Percentiles rank a stretch among this genome's conserved stretches.
Evolutionary conservation across 2,113 vertebrate species (phyloP).

Genomic region (Spheniscus mendiculus): DNA sequence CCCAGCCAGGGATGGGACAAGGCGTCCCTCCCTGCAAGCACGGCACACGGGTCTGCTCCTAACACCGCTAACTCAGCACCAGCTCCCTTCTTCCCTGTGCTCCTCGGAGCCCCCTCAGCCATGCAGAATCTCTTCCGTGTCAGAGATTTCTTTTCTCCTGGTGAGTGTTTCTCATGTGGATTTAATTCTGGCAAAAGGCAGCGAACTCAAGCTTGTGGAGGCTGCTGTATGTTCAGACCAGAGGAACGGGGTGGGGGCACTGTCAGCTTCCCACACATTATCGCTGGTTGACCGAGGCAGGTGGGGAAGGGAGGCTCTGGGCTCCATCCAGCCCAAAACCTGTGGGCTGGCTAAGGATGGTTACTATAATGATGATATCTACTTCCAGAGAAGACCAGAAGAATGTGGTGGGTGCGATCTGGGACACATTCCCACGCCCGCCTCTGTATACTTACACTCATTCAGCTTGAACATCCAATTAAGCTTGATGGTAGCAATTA

Average conservation of each 20-base stretch:
- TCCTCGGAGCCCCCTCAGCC: neutral
- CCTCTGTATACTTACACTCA: neutral
- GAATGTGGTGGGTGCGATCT: constrained; percentile 33
- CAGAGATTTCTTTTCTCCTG: neutral
- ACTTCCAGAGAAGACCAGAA: constrained; percentile 16
- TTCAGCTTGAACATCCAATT: constrained; percentile 38
- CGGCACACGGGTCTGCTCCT: neutral
- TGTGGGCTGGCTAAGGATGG: neutral
- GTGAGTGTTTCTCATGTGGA: neutral
- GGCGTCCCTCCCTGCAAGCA: neutral
- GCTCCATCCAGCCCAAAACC: neutral
- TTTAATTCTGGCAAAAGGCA: neutral
- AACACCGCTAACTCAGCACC: neutral
- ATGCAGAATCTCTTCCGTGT: neutral
- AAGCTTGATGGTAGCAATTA: constrained; percentile 39
- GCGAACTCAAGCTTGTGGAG: neutral
- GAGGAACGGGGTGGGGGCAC: neutral
- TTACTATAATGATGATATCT: constrained; percentile 17
- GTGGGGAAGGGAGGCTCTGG: neutral
- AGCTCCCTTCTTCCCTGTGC: neutral
- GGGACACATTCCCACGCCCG: constrained; percentile 34
- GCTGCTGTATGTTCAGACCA: neutral
- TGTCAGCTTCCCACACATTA: neutral
- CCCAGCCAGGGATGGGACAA: neutral
- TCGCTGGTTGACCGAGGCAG: neutral